Percentiles rank a stretch among this genome's conserved stretches.
Conservation (phyloP, 2,113 vertebrate genomes). For the Macquaria ambigua region DNA sequence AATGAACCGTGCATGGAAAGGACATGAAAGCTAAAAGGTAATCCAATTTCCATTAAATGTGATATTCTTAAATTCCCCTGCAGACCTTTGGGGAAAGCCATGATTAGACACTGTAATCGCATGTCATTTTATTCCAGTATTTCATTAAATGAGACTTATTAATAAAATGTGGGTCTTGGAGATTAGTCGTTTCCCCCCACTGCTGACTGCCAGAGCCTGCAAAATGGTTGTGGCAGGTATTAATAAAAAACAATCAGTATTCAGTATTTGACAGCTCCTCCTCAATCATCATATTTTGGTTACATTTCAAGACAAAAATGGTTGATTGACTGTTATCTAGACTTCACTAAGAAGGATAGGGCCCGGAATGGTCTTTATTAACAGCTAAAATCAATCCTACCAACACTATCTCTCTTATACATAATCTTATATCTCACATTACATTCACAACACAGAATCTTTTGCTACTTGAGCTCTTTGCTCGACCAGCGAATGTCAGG, state of each 20-base stretch:
- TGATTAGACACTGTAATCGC: slow-evolving; percentile 62
- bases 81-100: slow-evolving; percentile 60
- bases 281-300: slow-evolving; percentile 24
- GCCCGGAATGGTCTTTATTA: background rate
- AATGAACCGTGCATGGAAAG: slow-evolving; percentile 50
- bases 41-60: slow-evolving; percentile 78
- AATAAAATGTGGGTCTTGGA: slow-evolving; percentile 62
- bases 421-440: slow-evolving; percentile 3
- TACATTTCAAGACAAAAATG: slow-evolving; percentile 20
- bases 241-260: slow-evolving; percentile 50
- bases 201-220: slow-evolving; percentile 30
- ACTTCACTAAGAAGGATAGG: background rate
- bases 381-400: background rate
- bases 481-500: slow-evolving; percentile 36
- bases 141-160: slow-evolving; percentile 65
- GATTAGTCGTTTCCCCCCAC: slow-evolving; percentile 53
- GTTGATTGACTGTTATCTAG: background rate
- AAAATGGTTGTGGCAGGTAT: slow-evolving; percentile 22
- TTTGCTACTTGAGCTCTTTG: slow-evolving; percentile 41
- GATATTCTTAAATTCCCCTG: slow-evolving; percentile 73
- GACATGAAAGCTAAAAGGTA: slow-evolving; percentile 77
- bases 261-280: slow-evolving; percentile 29
- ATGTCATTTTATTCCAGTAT: slow-evolving; percentile 58
- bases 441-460: slow-evolving; percentile 29
- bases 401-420: background rate